These are phyloP conservation scores for Pangasius mekongensis DNA, from an alignment of 2,797 vertebrate genomes.

Conservation along the genomic window DNA sequence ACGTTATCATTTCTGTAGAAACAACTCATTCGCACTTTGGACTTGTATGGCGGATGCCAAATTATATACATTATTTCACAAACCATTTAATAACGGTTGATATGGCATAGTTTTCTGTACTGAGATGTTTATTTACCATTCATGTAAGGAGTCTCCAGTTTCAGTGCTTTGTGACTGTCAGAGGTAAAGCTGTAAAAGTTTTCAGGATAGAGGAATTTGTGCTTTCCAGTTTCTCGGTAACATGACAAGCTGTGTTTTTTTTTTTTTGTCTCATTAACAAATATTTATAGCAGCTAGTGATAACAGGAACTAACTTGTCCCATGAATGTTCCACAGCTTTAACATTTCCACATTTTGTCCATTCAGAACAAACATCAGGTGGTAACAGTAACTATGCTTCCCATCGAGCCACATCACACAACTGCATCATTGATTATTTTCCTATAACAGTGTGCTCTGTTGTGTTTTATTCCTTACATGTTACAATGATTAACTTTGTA, in stretches of 20 bases:
- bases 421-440: neutral
- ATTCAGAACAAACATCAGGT: neutral
- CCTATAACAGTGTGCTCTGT: neutral
- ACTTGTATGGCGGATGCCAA: neutral
- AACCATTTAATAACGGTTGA: neutral
- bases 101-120: neutral
- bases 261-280: neutral
- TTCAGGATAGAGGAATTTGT: neutral
- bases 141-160: too few species aligned
- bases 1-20: neutral
- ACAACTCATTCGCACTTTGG: too few species aligned
- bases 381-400: neutral
- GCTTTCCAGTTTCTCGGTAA: neutral
- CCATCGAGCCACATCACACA: neutral
- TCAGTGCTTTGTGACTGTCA: neutral
- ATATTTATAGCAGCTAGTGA: neutral
- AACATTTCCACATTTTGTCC: neutral
- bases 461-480: neutral
- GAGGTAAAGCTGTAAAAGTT: too few species aligned
- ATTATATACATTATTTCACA: neutral
- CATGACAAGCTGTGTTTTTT: neutral
- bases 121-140: neutral
- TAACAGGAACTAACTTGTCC: neutral
- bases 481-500: neutral
- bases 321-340: neutral